Evolutionary conservation across 2,797 vertebrate genomes (phyloP).

Genomic region (Momotus momota): DNA sequence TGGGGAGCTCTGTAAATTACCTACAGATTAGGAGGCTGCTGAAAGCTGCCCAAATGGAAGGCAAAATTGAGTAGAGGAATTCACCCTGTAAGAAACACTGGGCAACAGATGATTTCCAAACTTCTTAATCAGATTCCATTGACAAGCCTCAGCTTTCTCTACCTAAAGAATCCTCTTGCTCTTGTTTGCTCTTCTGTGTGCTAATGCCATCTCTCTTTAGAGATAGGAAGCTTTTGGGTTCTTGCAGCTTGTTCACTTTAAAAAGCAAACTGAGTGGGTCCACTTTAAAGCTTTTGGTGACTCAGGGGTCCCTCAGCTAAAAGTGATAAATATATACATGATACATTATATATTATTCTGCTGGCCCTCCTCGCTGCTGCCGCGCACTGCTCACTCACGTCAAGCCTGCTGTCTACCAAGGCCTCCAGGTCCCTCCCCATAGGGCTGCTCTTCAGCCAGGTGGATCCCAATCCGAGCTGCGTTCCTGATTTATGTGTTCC

Average conservation of each 20-base stretch:
- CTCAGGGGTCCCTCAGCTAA: background rate
- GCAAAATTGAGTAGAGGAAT: background rate
- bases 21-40: background rate
- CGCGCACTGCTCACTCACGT: too few relatives aligned
- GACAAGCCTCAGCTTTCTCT: background rate
- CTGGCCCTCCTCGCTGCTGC: too few relatives aligned
- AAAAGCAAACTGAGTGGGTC: background rate
- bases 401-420: too few relatives aligned
- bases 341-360: background rate
- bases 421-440: too few relatives aligned
- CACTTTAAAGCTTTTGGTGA: background rate
- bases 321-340: background rate
- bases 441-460: too few relatives aligned
- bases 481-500: too few relatives aligned
- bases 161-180: background rate
- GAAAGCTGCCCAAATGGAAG: background rate
- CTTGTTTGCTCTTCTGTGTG: background rate
- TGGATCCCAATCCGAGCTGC: too few relatives aligned
- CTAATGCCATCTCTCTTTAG: background rate
- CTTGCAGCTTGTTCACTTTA: background rate
- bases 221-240: background rate
- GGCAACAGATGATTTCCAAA: background rate
- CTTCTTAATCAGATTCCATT: background rate
- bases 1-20: background rate
- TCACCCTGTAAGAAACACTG: background rate